These are phyloP conservation scores for Chionomys nivalis DNA, from an alignment of 2,113 vertebrate genomes.

Conservation along the genomic window DNA sequence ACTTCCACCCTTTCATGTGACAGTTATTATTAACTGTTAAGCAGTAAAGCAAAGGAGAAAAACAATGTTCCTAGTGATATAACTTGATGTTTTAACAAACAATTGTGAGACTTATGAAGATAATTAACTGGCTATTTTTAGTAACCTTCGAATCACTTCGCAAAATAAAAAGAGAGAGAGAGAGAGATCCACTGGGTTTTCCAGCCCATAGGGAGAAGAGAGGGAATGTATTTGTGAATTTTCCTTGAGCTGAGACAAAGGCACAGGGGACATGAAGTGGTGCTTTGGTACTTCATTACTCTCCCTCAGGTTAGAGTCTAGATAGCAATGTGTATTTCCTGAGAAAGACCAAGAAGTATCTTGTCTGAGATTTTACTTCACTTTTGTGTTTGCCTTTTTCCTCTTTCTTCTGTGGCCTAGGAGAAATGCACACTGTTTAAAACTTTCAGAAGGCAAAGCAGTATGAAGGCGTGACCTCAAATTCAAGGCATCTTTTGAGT, in stretches of 20 bases:
- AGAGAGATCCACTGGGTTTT: not conserved
- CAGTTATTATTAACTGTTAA: not conserved
- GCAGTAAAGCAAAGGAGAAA: not conserved
- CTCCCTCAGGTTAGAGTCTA: not conserved
- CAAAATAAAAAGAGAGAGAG: not conserved
- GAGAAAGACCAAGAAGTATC: not conserved
- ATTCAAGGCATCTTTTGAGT: not conserved
- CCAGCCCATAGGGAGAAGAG: not conserved
- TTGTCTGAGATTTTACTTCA: not conserved
- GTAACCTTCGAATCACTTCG: not conserved
- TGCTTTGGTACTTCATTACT: not conserved
- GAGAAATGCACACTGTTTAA: not conserved
- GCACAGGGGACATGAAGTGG: not conserved
- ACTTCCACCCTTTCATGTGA: not conserved
- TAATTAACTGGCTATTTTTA: constrained; percentile 38
- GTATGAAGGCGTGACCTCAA: not conserved
- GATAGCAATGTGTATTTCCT: not conserved
- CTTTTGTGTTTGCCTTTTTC: not conserved
- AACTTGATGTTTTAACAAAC: constrained; percentile 20
- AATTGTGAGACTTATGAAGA: not conserved
- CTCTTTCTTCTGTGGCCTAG: not conserved
- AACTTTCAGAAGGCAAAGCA: not conserved
- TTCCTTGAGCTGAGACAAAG: not conserved
- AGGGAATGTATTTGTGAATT: not conserved
- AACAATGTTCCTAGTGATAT: not conserved